Evolutionary conservation across 1,140 invertebrate species (phyloP), one percentile per base, ranked within the genome.

Genomic region (Proales similis): DNA sequence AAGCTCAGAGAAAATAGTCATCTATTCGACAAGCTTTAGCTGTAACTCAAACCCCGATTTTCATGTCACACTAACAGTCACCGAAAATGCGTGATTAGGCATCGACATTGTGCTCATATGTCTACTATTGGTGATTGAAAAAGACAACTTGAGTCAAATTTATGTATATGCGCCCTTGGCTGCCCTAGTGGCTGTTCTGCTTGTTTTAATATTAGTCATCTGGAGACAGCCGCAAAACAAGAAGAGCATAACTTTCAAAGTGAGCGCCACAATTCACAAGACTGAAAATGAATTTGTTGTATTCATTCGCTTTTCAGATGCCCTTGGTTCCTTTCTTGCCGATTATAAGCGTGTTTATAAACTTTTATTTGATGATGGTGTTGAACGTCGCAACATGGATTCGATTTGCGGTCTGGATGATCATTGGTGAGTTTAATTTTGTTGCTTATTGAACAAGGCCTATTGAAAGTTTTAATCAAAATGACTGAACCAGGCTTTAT

Each of bases 331-430:
- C 90, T 1, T 75, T 88, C 24, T 78, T 91, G 36, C 88, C 89
- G 1, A 83, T 84, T 65, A 67, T 87, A 1, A 88, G 86, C 72
- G 84, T 91, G 53, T 82, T 89, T 42, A 82, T 86, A 63, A 93
- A 93, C 74, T 72, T 89, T 36, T 86, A 87, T 72, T 78, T 93
- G 24, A 92, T 92, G 86, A 79, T 88, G 67, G 85, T 89, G 74
- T 77, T 93, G 53, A 83, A 87, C 68, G 70, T 79, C 26, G 79
- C 83, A 65, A 91, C 88, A 2, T 92, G 88, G 88, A 81, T 88
- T 42, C 81, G 87, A 68, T 87, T 90, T 71, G 79, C 77, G n/a
- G 78, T 87, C 30, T 92, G 88, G 87, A 81, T 96, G 85, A 81
- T 79, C 5, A 49, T 79, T 6, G 79, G 72, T 78, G 66, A 66